Base-by-base conservation (phyloP, 2,888 invertebrate genomes). In the Chrysolina americana region DNA sequence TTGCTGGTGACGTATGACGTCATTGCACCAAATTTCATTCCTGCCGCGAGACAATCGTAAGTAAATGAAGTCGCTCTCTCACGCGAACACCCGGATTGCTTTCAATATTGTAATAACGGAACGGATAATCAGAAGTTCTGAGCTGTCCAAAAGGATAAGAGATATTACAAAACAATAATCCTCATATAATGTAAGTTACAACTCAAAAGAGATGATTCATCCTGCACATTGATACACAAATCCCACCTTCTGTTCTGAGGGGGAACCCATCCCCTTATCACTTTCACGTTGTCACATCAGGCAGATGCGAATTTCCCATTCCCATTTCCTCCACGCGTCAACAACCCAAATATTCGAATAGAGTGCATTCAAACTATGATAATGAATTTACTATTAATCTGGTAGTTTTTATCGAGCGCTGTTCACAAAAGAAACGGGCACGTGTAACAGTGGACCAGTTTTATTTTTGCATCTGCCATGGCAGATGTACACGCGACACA, bases 401-500 rank as follows among this genome's bases (percentile, higher is more conserved):
- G 36, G 53, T 41, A 68, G 64, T 71, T 71, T 71, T 68, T 68
- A 68, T 68, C 68, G 21, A 19, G n/a, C 28, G 15, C 17, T 8
- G 41, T 15, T 4, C 41, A 75, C 75, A 71, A 71, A 65, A 56
- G 75, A 62, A 53, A 64, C 17, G 44, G 75, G 70, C 75, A 75
- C 75, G 75, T 75, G 75, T 65, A 65, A 17, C 68, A 69, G 68
- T 73, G 65, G 71, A 74, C 70, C 63, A 70, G 74, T 74, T 74
- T 66, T 68, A 63, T 44, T 63, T 59, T 65, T 70, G 69, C 75
- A 75, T 75, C 75, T 75, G 75, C 62, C 41, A 28, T 56, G 47
- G 68, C 75, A 75, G 75, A 75, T 75, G 75, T 75, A 62, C 75
- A 71, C 68, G 75, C 75, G 74, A 74, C 74, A 56, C 65, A 72